Evolutionary conservation across 2,888 invertebrate genomes (phyloP).

Genomic region (Schizotus pectinicornis): DNA sequence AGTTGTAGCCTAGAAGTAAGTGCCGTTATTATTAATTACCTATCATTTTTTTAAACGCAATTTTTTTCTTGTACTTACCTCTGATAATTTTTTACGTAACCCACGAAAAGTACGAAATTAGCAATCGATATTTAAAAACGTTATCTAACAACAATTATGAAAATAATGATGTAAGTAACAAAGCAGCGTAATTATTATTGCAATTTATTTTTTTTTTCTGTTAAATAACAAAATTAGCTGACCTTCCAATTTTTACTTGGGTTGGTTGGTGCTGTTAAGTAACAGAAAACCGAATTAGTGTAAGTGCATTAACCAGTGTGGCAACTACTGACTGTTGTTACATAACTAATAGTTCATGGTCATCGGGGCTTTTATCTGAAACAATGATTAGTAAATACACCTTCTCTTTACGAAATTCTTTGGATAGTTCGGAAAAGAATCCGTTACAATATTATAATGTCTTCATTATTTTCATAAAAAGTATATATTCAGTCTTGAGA

Average conservation of each 20-base stretch:
- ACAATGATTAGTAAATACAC: conserved; percentile 23
- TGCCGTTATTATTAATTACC: no score
- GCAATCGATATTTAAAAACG: no score
- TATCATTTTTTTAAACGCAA: no score
- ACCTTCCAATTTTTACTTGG: conserved; percentile 14
- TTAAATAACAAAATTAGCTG: conserved; percentile 7
- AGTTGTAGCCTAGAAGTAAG: no score
- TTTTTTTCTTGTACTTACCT: no score
- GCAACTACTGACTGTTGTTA: conserved; percentile 37
- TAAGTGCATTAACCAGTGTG: conserved; percentile 47
- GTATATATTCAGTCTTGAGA: no score
- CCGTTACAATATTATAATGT: neutral
- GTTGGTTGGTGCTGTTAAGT: neutral
- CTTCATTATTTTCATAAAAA: neutral
- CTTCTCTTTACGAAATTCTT: conserved; percentile 23
- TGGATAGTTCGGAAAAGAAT: neutral
- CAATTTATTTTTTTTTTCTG: no score
- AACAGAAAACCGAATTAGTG: conserved; percentile 19
- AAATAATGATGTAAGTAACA: no score
- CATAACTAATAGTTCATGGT: conserved; percentile 46
- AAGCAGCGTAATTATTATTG: no score
- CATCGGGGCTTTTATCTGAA: conserved; percentile 29
- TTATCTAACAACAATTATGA: no score
- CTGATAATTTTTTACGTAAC: no score
- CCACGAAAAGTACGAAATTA: no score